These are phyloP conservation scores for Polietes domitor DNA, from an alignment of 2,888 invertebrate species.

Conservation along the genomic window DNA sequence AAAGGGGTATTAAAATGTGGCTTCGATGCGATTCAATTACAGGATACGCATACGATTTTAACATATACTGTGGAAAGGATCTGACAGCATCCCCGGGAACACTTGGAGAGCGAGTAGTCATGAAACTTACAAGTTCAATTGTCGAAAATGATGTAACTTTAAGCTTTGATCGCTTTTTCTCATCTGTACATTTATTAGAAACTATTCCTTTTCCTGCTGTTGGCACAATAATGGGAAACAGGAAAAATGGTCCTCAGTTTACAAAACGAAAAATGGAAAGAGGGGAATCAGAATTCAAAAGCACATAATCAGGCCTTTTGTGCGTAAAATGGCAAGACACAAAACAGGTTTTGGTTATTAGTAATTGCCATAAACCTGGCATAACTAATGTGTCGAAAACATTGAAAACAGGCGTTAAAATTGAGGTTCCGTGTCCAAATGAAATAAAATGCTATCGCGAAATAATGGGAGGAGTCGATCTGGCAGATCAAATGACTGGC, in stretches of 20 bases:
- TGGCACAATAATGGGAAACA: constrained; percentile 34
- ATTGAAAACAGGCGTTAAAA: constrained; percentile 25
- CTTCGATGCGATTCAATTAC: constrained; percentile 44
- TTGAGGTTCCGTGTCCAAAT: constrained; percentile 15
- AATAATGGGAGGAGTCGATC: not conserved
- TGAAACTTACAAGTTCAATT: constrained; percentile 36
- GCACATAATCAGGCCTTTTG: constrained; percentile 35
- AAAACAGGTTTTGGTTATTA: constrained; percentile 33
- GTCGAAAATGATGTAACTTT: constrained; percentile 32
- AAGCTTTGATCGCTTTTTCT: constrained; percentile 36
- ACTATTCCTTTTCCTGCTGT: constrained; percentile 28
- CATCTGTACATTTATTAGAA: constrained; percentile 32
- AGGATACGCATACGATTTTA: constrained; percentile 46
- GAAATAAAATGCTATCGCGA: constrained; percentile 37
- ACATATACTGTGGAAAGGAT: constrained; percentile 55
- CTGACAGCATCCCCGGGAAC: constrained; percentile 11
- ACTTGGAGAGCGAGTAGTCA: constrained; percentile 41
- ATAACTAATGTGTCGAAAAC: constrained; percentile 18
- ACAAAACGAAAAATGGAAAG: constrained; percentile 8
- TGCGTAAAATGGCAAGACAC: constrained; percentile 47
- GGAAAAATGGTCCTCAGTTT: constrained; percentile 16
- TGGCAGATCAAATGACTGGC: too few species aligned
- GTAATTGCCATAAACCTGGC: constrained; percentile 47
- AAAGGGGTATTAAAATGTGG: constrained; percentile 44
- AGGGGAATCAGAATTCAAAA: constrained; percentile 28